Conservation (phyloP, 2,113 vertebrate genomes). For the Ciconia boyciana region DNA sequence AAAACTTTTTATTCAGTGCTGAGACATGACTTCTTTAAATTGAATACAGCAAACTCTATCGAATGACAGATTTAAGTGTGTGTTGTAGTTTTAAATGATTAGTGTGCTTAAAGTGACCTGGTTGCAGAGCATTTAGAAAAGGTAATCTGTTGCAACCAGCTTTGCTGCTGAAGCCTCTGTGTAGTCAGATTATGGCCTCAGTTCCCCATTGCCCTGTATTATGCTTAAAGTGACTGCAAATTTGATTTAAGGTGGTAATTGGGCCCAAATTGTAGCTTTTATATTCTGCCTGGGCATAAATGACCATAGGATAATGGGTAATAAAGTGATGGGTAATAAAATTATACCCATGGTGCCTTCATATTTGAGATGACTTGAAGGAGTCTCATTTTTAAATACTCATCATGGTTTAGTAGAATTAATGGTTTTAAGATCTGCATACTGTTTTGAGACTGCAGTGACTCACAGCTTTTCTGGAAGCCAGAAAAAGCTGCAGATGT, state of each 20-base stretch:
- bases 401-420: neutral
- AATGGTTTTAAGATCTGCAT: neutral
- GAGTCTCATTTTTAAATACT: neutral
- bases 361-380: neutral
- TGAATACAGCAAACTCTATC: neutral
- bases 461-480: neutral
- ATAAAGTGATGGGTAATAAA: neutral
- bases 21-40: neutral
- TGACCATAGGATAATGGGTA: neutral
- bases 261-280: conserved; percentile 4
- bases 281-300: neutral
- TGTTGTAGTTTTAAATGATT: neutral
- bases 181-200: neutral
- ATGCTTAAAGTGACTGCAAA: neutral
- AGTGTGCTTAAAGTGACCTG: neutral
- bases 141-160: conserved; percentile 43
- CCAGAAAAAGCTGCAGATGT: neutral
- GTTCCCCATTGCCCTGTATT: neutral
- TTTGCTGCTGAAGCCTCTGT: conserved; percentile 6
- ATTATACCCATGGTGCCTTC: neutral
- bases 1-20: neutral
- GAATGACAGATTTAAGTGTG: neutral
- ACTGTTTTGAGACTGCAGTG: neutral
- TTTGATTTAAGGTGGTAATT: conserved; percentile 23
- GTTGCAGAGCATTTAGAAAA: conserved; percentile 12